phyloP scores from a whole-genome alignment of 2,797 vertebrate genomes.

The Alauda arvensis region DNA sequence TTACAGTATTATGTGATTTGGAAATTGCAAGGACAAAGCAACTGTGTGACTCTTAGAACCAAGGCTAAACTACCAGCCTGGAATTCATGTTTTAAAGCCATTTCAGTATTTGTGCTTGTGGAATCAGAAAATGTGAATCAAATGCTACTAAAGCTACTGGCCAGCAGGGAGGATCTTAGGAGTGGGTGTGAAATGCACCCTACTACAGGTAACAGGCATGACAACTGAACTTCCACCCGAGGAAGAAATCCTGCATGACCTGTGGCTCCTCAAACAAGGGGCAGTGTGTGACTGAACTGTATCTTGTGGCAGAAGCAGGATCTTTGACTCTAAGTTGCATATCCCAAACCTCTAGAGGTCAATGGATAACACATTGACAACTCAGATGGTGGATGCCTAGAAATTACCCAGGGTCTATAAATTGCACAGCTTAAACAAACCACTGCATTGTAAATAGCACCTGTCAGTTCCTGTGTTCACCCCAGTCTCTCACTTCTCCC shows the following conservation, averaged over 20 bases:
- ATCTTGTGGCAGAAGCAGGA: not conserved
- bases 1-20: accelerated
- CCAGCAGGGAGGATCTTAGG: not conserved
- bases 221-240: not conserved
- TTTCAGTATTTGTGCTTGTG: not conserved
- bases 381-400: not conserved
- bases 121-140: not conserved
- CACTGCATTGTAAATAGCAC: not conserved
- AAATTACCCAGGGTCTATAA: not conserved
- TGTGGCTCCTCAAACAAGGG: not conserved
- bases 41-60: not conserved
- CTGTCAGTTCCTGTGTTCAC: not conserved
- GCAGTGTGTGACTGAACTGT: not conserved
- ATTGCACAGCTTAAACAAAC: not conserved
- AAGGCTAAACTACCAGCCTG: not conserved
- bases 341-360: not conserved
- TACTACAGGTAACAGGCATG: not conserved
- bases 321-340: not conserved
- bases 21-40: not conserved
- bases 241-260: not conserved
- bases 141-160: not conserved
- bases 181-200: not conserved
- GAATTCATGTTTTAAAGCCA: not conserved
- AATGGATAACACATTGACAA: not conserved
- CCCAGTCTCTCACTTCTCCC: accelerated